Evolutionary conservation across 2,113 vertebrate genomes (phyloP).

Genomic region (Cebidichthys violaceus): DNA sequence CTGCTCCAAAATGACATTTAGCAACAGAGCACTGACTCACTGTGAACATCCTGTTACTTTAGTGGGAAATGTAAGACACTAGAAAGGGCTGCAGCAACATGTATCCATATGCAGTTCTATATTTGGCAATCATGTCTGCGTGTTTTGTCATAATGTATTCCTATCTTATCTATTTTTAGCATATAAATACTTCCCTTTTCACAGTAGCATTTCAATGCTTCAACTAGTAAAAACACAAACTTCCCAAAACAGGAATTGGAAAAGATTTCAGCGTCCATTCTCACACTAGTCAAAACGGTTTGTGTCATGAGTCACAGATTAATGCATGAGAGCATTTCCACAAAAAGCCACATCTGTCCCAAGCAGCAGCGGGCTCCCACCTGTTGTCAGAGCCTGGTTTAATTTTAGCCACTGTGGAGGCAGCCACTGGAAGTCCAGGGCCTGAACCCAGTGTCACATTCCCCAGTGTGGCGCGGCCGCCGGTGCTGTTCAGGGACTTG

Average conservation of each 20-base stretch:
- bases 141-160: background rate
- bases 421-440: constrained; percentile 92
- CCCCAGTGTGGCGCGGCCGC: constrained; percentile 81
- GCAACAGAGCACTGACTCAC: background rate
- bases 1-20: background rate
- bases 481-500: constrained; percentile 82
- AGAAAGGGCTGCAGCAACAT: background rate
- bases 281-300: background rate
- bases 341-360: constrained; percentile 49
- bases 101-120: background rate
- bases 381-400: constrained; percentile 83
- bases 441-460: constrained; percentile 90
- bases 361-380: constrained; percentile 78
- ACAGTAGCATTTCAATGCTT: no score
- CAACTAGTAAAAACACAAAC: background rate
- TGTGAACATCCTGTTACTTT: background rate
- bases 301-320: constrained; percentile 5
- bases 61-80: background rate
- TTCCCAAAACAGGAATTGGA: background rate
- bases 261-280: background rate
- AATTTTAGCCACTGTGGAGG: constrained; percentile 92
- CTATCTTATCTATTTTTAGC: background rate
- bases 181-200: background rate
- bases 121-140: background rate
- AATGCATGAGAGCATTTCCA: constrained; percentile 3